phyloP scores from a whole-genome alignment of 2,888 invertebrate genomes.

The Caenorhabditis sp. region DNA sequence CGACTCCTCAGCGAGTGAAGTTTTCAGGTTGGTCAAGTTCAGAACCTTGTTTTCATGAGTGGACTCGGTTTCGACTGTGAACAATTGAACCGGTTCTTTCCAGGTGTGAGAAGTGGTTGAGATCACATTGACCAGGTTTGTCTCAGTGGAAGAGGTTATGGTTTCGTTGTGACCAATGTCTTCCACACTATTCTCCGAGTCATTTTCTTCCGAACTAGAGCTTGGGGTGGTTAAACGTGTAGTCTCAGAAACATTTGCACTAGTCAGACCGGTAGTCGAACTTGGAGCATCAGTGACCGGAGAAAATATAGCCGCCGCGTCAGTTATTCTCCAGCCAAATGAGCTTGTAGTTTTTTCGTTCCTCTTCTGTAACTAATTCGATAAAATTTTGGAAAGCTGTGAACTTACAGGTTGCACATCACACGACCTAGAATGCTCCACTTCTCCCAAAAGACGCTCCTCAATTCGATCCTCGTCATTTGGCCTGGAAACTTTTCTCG shows the following conservation, averaged over 20 bases:
- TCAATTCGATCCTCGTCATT: slow-evolving; percentile 73
- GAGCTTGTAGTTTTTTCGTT: slow-evolving; percentile 45
- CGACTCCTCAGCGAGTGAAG: slow-evolving; percentile 3
- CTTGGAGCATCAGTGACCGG: not conserved
- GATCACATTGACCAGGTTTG: not conserved
- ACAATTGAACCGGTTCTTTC: slow-evolving; percentile 44
- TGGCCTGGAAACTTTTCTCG: slow-evolving; percentile 66
- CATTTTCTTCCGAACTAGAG: slow-evolving; percentile 21
- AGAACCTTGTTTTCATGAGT: slow-evolving; percentile 17
- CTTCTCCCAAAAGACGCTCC: slow-evolving; percentile 74
- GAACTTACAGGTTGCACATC: slow-evolving; percentile 52
- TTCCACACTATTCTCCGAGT: slow-evolving; percentile 25
- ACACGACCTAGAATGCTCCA: slow-evolving; percentile 76
- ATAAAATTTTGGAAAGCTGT: too few species aligned
- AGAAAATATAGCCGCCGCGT: not conserved
- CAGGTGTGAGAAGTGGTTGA: slow-evolving; percentile 2
- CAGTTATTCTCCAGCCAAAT: slow-evolving; percentile 45
- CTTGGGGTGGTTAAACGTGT: not conserved
- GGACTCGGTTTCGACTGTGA: slow-evolving; percentile 35
- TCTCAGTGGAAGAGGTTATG: not conserved
- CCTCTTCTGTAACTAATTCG: slow-evolving; percentile 24
- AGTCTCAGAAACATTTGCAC: slow-evolving; percentile 1
- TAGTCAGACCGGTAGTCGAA: not conserved
- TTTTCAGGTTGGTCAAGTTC: slow-evolving; percentile 29
- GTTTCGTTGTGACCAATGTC: slow-evolving; percentile 37